A percentile compares a stretch with the other conserved stretches of the same genome.
These are phyloP conservation scores for Anoplolepis gracilipes DNA, from an alignment of 1,140 invertebrate species.

Conservation along the genomic window DNA sequence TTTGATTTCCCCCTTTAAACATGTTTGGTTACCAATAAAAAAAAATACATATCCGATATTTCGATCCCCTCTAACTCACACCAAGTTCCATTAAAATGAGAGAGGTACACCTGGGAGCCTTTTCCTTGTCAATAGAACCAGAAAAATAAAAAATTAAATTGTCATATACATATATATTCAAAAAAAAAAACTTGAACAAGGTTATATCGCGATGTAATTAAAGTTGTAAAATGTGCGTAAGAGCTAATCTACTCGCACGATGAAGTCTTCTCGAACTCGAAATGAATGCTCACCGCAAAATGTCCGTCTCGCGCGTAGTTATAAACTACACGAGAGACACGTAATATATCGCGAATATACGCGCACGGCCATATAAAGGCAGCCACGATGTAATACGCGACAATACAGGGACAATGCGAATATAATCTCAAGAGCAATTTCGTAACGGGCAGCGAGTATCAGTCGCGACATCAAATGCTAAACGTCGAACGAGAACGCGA, in stretches of 20 bases:
- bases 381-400: conserved; percentile 26
- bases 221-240: neutral
- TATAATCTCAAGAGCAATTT: conserved; percentile 40
- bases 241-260: neutral
- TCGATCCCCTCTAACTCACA: too few relatives aligned
- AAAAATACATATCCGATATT: too few relatives aligned
- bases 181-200: neutral
- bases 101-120: too few relatives aligned
- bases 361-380: neutral
- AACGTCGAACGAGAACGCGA: conserved; percentile 34
- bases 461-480: conserved; percentile 56
- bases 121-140: too few relatives aligned
- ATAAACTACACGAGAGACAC: neutral
- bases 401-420: conserved; percentile 45
- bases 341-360: conserved; percentile 33
- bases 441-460: neutral
- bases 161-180: too few relatives aligned
- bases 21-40: too few relatives aligned
- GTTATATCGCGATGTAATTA: neutral
- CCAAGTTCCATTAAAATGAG: too few relatives aligned
- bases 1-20: too few relatives aligned
- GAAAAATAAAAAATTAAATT: neutral
- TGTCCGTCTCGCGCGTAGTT: neutral
- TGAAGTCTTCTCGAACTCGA: neutral
- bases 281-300: neutral